A percentile compares a stretch with the other conserved stretches of the same genome.
phyloP scores from a whole-genome alignment of 2,797 vertebrate species.

The Myotis findleyi region DNA sequence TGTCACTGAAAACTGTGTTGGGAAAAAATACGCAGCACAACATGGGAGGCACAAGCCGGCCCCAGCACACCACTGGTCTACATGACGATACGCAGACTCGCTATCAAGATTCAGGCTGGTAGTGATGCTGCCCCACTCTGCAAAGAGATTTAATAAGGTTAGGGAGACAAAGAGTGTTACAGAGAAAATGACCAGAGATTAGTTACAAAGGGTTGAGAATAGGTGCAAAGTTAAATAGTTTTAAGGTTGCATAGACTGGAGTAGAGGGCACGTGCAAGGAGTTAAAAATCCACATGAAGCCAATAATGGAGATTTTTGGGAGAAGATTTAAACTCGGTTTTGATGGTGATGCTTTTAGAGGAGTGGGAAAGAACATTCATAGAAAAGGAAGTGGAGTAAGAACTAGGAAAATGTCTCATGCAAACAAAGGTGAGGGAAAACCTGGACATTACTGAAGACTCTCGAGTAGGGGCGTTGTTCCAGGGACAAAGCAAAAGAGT shows the following conservation, averaged over 20 bases:
- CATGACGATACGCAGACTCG: accelerated
- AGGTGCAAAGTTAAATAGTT: neutral
- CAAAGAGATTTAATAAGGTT: neutral
- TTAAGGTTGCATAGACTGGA: neutral
- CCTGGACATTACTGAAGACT: neutral
- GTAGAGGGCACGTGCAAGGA: neutral
- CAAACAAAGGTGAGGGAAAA: neutral
- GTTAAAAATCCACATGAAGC: neutral
- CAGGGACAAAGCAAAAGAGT: neutral
- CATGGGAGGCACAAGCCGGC: neutral
- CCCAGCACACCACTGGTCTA: neutral
- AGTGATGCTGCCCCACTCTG: neutral
- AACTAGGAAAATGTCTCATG: neutral
- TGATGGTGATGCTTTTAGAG: neutral
- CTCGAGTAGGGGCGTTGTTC: neutral
- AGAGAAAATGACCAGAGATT: neutral
- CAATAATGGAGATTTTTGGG: neutral
- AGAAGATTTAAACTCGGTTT: neutral
- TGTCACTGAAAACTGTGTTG: neutral
- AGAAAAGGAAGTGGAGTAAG: slow-evolving; percentile 42
- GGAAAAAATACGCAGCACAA: neutral
- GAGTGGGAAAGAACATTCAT: neutral
- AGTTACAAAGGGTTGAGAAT: neutral
- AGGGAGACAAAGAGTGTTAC: neutral
- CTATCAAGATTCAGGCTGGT: neutral